phyloP scores from a whole-genome alignment of 2,113 vertebrate species.

The Calypte anna region DNA sequence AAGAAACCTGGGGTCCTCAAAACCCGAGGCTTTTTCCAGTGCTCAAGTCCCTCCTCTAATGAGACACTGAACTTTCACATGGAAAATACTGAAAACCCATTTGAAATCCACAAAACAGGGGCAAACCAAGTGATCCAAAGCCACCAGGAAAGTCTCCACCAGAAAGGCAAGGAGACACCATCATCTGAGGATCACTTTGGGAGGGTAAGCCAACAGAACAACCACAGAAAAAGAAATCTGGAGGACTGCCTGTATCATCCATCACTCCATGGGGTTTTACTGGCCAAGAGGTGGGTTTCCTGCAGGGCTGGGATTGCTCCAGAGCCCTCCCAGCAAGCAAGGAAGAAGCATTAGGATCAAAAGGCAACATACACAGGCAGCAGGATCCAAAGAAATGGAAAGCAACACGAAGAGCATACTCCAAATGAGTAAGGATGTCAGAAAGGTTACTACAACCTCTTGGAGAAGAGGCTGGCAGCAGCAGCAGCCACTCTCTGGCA shows the following conservation, averaged over 20 bases:
- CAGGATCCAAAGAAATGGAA: not conserved
- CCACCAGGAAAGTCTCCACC: not conserved
- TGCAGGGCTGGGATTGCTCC: not conserved
- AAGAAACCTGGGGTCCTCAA: not conserved
- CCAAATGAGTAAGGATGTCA: not conserved
- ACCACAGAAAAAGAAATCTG: not conserved
- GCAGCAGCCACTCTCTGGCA: not conserved
- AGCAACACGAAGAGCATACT: rapidly evolving
- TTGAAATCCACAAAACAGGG: not conserved
- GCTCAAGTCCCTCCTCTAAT: not conserved
- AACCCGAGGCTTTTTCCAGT: not conserved
- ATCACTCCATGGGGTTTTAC: not conserved
- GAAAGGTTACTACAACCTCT: not conserved
- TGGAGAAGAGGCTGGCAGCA: not conserved
- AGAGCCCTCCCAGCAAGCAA: not conserved
- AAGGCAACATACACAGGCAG: not conserved
- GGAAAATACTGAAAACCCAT: not conserved
- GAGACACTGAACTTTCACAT: not conserved
- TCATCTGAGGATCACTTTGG: not conserved
- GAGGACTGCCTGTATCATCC: not conserved
- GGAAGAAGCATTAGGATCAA: not conserved
- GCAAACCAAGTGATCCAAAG: not conserved
- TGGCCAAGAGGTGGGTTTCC: rapidly evolving
- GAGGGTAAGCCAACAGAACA: not conserved
- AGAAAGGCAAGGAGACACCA: not conserved